A percentile compares a stretch with the other conserved stretches of the same genome.
phyloP scores from a whole-genome alignment of 2,113 vertebrate species.

The Corvus cornix region DNA sequence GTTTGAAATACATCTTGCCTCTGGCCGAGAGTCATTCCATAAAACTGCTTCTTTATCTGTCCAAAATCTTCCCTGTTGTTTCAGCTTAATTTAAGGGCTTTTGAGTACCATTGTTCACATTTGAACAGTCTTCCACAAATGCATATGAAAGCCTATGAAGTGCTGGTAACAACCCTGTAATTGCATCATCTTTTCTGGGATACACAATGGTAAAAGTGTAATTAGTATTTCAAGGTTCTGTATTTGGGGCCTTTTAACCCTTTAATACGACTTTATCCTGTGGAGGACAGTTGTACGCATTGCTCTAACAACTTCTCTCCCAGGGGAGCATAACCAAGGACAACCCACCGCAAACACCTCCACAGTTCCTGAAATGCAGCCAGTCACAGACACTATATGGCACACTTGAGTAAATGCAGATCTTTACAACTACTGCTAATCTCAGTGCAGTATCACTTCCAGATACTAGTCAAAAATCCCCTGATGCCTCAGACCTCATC shows the following conservation, averaged over 20 bases:
- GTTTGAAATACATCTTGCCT: not conserved
- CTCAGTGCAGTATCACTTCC: not conserved
- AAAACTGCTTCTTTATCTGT: conserved; percentile 4
- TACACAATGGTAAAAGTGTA: conserved; percentile 30
- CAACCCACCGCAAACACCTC: not conserved
- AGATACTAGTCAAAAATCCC: not conserved
- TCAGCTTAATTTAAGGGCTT: conserved; percentile 48
- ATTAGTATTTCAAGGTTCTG: conserved; percentile 53
- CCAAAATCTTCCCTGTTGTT: conserved; percentile 4
- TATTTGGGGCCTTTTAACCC: conserved; percentile 34
- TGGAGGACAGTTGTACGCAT: not conserved
- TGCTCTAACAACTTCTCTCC: not conserved
- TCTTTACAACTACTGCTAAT: not conserved
- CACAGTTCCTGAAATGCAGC: not conserved
- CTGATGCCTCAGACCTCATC: not conserved
- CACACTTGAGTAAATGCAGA: not conserved
- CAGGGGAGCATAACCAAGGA: not conserved
- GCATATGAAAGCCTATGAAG: conserved; percentile 15
- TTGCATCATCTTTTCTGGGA: conserved; percentile 35
- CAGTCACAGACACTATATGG: not conserved
- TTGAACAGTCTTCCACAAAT: conserved; percentile 25
- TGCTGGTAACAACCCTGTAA: conserved; percentile 35
- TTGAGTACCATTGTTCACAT: conserved; percentile 27
- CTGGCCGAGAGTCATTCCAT: not conserved
- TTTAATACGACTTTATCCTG: not conserved